Percentiles rank a stretch among this genome's conserved stretches.
These are phyloP conservation scores for Ovis canadensis DNA, from an alignment of 2,113 vertebrate genomes.

Conservation along the genomic window DNA sequence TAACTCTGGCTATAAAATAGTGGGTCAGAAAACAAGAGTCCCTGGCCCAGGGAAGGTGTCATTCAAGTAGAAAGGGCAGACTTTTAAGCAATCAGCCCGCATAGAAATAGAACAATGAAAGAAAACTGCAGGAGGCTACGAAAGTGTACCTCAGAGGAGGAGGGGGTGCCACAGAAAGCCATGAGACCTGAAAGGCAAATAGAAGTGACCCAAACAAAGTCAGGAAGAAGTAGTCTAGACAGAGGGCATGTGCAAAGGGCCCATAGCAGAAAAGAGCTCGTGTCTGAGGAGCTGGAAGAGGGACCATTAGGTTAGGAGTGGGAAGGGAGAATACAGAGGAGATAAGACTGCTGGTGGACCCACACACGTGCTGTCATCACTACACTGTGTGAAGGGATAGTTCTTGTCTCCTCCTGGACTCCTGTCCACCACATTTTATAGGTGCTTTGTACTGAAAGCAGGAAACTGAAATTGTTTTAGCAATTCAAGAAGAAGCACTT, in stretches of 20 bases:
- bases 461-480: conserved; percentile 16
- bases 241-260: neutral
- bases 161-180: neutral
- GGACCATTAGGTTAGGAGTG: neutral
- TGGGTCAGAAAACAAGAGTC: neutral
- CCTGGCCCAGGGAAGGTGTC: neutral
- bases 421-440: neutral
- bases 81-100: neutral
- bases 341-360: neutral
- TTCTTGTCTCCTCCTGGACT: neutral
- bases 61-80: neutral
- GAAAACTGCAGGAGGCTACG: neutral
- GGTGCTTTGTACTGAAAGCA: neutral
- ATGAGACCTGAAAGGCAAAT: neutral
- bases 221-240: neutral
- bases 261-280: neutral
- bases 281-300: neutral
- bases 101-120: neutral
- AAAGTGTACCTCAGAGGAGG: neutral
- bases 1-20: neutral
- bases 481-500: neutral
- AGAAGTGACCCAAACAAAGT: neutral
- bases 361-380: fast-evolving
- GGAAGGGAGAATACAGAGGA: neutral
- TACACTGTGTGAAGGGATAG: neutral